phyloP scores from a whole-genome alignment of 1,140 invertebrate species.

The Radopholus similis region DNA sequence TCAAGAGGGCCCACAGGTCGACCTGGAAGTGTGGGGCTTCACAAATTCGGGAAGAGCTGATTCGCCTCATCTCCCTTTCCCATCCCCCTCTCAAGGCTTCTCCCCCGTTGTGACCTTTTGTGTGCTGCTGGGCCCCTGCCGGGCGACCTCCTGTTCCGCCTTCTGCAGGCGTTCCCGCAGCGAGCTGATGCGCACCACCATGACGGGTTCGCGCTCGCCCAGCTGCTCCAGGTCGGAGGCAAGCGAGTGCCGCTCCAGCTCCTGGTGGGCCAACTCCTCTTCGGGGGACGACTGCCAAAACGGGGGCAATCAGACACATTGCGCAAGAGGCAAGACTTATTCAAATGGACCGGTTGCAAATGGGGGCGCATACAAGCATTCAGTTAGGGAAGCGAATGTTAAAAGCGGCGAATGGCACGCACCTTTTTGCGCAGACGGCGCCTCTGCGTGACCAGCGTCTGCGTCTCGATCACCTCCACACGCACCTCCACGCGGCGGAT shows the following conservation, averaged over 20 bases:
- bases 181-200: background rate
- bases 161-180: background rate
- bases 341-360: constrained; percentile 5
- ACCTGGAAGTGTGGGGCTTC: background rate
- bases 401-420: constrained; percentile 1
- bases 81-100: no score
- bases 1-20: constrained; percentile 7
- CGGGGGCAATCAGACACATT: no score
- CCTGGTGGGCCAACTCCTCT: background rate
- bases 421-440: constrained; percentile 11
- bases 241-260: background rate
- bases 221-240: background rate
- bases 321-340: background rate
- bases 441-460: constrained; percentile 15
- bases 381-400: constrained; percentile 3
- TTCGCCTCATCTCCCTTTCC: background rate
- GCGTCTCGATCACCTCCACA: constrained; percentile 36
- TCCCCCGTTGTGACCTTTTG: no score
- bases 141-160: background rate
- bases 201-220: background rate
- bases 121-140: background rate
- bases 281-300: no score
- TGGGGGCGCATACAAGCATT: constrained; percentile 2
- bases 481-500: constrained; percentile 26
- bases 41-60: constrained; percentile 14